phyloP scores from a whole-genome alignment of 2,797 vertebrate genomes.

The Sylvia borin region DNA sequence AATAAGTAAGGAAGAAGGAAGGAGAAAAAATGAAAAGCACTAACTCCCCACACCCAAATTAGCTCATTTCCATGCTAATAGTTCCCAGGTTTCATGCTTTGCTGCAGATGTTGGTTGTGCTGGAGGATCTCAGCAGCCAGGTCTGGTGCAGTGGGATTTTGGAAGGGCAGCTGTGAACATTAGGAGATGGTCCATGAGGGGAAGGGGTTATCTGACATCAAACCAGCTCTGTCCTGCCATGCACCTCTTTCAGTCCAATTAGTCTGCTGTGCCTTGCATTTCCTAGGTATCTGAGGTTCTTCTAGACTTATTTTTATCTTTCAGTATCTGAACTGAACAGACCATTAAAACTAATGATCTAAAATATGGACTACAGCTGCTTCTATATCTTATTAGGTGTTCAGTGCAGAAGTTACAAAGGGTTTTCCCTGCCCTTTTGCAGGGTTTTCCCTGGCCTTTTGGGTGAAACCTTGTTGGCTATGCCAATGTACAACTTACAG shows the following conservation, averaged over 20 bases:
- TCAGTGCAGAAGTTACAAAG: not conserved
- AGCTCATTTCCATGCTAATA: not conserved
- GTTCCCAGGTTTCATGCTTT: not conserved
- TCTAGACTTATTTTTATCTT: not conserved
- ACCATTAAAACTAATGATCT: not conserved
- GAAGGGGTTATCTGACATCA: not conserved
- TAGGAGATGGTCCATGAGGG: not conserved
- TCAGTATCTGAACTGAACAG: not conserved
- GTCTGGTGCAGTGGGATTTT: not conserved
- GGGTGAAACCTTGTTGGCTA: not conserved
- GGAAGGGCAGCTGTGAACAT: accelerated
- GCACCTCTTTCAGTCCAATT: not conserved
- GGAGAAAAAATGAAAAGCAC: not conserved
- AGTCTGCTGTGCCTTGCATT: not conserved
- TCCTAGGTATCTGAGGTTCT: not conserved
- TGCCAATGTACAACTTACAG: not conserved
- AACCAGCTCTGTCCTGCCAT: not conserved
- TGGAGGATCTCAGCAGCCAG: not conserved
- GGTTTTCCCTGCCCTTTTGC: not conserved
- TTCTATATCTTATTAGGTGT: not conserved
- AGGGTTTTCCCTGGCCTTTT: not conserved
- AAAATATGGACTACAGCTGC: not conserved
- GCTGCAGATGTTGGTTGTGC: not conserved
- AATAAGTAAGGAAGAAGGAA: not conserved
- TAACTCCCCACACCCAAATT: not conserved